Conservation (phyloP, 92 coral and sea anemone genomes). For the Palythoa heliodiscus region DNA sequence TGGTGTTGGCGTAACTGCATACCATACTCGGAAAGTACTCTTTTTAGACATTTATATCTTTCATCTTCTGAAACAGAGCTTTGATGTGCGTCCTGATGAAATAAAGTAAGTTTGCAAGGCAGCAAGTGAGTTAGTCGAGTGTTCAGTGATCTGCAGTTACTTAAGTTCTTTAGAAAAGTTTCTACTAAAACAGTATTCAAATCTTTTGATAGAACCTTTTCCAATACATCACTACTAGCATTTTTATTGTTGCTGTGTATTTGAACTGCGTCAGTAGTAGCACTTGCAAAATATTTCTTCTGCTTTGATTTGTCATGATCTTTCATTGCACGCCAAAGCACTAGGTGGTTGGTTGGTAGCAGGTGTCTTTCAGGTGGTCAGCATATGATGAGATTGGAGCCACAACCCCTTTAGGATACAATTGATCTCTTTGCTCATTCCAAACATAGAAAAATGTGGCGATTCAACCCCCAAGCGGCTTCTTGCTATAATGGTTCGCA, state of each 20-base stretch:
- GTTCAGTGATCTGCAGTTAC: conserved; percentile 27
- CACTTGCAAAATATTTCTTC: background rate
- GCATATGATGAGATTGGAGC: conserved; percentile 44
- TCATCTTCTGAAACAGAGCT: conserved; percentile 20
- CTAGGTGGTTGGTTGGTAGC: background rate
- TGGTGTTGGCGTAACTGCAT: background rate
- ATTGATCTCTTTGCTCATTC: conserved; percentile 54
- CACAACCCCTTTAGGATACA: conserved; percentile 39
- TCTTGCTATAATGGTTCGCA: conserved; percentile 9
- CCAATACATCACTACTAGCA: background rate
- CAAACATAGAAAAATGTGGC: conserved; percentile 45
- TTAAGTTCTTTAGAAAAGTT: background rate
- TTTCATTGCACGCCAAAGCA: background rate
- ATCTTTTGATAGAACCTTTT: conserved; percentile 39
- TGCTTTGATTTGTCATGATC: background rate
- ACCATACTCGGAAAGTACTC: conserved; percentile 30
- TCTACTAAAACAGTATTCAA: background rate
- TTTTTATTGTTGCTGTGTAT: too few species aligned
- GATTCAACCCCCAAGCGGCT: conserved; percentile 36
- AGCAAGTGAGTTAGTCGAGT: conserved; percentile 18
- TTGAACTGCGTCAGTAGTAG: background rate
- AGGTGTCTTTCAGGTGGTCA: background rate
- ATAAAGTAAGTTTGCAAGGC: conserved; percentile 28
- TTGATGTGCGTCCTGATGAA: conserved; percentile 3
- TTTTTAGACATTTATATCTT: conserved; percentile 21